These are phyloP conservation scores for Tychaedon coryphoeus DNA, from an alignment of 2,113 vertebrate genomes.

Conservation along the genomic window DNA sequence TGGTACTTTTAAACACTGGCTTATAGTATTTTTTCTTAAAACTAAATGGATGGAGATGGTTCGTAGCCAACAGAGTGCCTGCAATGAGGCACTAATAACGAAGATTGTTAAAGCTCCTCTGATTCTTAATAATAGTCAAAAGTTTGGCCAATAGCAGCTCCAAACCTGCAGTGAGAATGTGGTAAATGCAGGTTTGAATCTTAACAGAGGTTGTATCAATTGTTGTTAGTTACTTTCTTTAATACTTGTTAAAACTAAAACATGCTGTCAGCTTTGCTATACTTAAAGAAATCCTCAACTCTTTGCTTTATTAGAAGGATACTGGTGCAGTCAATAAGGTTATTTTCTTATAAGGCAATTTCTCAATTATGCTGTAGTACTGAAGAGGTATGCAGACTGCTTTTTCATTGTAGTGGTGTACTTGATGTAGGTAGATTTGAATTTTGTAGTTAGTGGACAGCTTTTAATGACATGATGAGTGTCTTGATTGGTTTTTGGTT, in stretches of 20 bases:
- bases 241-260: conserved; percentile 16
- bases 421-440: conserved; percentile 10
- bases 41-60: conserved; percentile 65
- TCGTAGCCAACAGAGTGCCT: conserved; percentile 66
- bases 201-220: conserved; percentile 30
- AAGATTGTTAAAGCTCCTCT: conserved; percentile 61
- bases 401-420: conserved; percentile 2
- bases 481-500: conserved; percentile 29
- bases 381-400: conserved; percentile 12
- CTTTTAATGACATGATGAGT: conserved; percentile 1
- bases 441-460: not conserved
- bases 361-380: not conserved
- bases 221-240: conserved; percentile 30
- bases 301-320: conserved; percentile 35
- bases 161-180: conserved; percentile 50
- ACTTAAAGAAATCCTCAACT: conserved; percentile 20
- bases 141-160: conserved; percentile 41
- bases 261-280: conserved; percentile 33
- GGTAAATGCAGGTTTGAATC: conserved; percentile 52
- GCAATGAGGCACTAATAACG: conserved; percentile 53
- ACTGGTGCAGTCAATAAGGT: conserved; percentile 20
- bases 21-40: conserved; percentile 63
- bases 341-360: conserved; percentile 20
- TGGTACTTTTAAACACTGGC: conserved; percentile 57
- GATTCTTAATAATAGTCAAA: conserved; percentile 48